These are phyloP conservation scores for Lasioglossum leucozonium DNA, from an alignment of 2,888 invertebrate genomes.

Conservation along the genomic window DNA sequence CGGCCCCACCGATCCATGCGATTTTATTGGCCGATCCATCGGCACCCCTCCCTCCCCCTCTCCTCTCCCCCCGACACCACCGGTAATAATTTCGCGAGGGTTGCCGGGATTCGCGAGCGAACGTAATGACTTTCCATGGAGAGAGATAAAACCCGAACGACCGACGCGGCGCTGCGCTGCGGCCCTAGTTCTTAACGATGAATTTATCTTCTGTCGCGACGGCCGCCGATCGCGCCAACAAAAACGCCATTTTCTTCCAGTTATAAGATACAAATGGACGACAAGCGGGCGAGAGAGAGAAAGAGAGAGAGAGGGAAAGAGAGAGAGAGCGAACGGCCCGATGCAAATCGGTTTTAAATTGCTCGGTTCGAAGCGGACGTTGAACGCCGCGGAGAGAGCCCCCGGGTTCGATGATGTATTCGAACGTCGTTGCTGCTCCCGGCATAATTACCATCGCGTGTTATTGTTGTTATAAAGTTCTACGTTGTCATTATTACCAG, in stretches of 20 bases:
- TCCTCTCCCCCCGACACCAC: neutral
- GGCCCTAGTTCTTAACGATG: conserved; percentile 10
- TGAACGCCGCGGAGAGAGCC: neutral
- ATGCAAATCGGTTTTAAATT: conserved; percentile 11
- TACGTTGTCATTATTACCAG: conserved; percentile 6
- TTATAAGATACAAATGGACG: conserved; percentile 44
- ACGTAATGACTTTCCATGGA: neutral
- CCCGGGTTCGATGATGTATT: conserved; percentile 5
- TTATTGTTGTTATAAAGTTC: conserved; percentile 10
- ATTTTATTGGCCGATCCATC: conserved; percentile 67
- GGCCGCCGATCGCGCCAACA: conserved; percentile 3
- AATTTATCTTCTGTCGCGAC: conserved; percentile 1
- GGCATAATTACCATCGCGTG: neutral
- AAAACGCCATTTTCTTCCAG: conserved; percentile 42
- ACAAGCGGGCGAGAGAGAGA: neutral
- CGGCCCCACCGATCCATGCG: conserved; percentile 60
- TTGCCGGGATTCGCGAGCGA: neutral
- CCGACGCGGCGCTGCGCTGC: neutral
- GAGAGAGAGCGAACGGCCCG: neutral
- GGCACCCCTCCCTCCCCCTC: neutral
- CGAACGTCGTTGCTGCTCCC: conserved; percentile 1
- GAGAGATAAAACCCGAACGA: conserved; percentile 3
- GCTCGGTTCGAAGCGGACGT: neutral
- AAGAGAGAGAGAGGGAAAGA: neutral
- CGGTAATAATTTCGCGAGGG: conserved; percentile 55